Evolutionary conservation across 2,888 invertebrate genomes (phyloP).

Genomic region (Neocrepidodera transversa): DNA sequence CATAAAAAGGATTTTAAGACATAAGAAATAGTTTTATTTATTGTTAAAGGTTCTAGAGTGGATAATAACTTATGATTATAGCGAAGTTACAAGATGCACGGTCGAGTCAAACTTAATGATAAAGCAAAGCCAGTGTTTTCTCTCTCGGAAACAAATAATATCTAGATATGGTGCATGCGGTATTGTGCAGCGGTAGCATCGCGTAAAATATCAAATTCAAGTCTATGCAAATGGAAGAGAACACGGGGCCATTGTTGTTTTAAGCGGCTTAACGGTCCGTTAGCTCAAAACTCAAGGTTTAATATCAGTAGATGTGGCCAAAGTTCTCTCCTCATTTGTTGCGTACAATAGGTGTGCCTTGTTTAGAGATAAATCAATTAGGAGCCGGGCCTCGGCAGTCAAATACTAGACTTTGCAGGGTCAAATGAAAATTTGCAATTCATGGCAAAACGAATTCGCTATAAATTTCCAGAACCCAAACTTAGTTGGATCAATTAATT

Average conservation of each 20-base stretch:
- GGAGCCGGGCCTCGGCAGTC: conserved; percentile 45
- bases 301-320: conserved; percentile 41
- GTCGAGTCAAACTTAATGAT: conserved; percentile 1
- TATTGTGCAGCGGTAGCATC: conserved; percentile 20
- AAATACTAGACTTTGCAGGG: conserved; percentile 48
- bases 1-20: too few relatives aligned
- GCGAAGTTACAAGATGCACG: conserved; percentile 9
- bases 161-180: conserved; percentile 6
- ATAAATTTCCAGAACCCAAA: conserved; percentile 54
- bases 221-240: conserved; percentile 31
- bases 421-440: conserved; percentile 53
- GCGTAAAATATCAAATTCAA: conserved; percentile 19
- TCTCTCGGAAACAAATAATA: conserved; percentile 12
- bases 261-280: conserved; percentile 46
- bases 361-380: conserved; percentile 56
- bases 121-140: conserved; percentile 3
- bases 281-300: conserved; percentile 40
- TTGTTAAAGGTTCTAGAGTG: too few relatives aligned
- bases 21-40: too few relatives aligned
- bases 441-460: conserved; percentile 38
- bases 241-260: conserved; percentile 42
- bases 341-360: conserved; percentile 51
- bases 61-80: background rate
- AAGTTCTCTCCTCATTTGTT: conserved; percentile 46
- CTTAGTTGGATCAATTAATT: conserved; percentile 56